phyloP scores from a whole-genome alignment of 2,113 vertebrate species.

The Chionis minor region DNA sequence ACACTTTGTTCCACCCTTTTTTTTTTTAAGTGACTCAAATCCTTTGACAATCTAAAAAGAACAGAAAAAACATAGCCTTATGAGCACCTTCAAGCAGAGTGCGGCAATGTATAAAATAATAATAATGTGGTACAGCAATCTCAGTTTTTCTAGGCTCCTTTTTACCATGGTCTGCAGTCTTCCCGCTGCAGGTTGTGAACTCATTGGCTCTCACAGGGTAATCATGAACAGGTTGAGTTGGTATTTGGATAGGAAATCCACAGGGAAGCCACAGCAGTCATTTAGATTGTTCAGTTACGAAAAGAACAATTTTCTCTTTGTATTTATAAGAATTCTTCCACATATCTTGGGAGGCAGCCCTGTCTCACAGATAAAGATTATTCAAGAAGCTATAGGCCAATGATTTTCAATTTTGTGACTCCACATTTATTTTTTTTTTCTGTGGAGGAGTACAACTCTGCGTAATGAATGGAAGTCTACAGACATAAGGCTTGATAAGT shows the following conservation, averaged over 20 bases:
- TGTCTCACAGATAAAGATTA: not conserved
- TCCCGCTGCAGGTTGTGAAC: not conserved
- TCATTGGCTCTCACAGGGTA: not conserved
- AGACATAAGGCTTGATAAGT: not conserved
- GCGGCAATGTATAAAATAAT: not conserved
- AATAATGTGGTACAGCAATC: not conserved
- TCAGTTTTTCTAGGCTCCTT: not conserved
- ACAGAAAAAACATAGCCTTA: not conserved
- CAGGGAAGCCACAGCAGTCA: not conserved
- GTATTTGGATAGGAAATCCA: conserved; percentile 38
- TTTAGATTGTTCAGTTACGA: not conserved
- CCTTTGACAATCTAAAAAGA: not conserved
- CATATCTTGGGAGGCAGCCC: not conserved
- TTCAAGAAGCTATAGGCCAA: not conserved
- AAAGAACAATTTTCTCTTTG: not conserved
- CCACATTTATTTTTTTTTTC: not conserved
- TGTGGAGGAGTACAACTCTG: not conserved
- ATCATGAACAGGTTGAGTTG: not conserved
- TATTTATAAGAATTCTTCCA: not conserved
- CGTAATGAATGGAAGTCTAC: not conserved
- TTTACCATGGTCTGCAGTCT: not conserved
- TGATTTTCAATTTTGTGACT: not conserved
- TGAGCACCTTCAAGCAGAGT: not conserved
- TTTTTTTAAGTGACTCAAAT: not conserved
- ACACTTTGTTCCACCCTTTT: not conserved